phyloP scores from a whole-genome alignment of 1,140 invertebrate species.

The Pogonus chalceus region DNA sequence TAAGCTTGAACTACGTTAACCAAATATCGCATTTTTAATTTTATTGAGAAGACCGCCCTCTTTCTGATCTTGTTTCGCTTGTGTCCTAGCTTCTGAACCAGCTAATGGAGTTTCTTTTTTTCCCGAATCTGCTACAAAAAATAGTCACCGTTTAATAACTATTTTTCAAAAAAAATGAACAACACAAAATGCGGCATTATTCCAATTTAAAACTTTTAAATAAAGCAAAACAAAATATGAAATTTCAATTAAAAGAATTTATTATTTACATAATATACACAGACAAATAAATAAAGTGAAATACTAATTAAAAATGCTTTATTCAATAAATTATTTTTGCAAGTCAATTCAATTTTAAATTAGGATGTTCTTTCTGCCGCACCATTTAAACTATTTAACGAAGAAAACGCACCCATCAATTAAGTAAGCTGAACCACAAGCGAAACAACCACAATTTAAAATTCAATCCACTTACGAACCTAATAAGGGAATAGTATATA shows the following conservation, averaged over 20 bases:
- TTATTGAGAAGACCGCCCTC: slow-evolving; percentile 44
- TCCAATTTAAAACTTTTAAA: neutral
- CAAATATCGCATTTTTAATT: slow-evolving; percentile 56
- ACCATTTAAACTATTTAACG: too few species aligned
- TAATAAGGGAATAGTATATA: neutral
- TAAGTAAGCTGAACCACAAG: slow-evolving; percentile 1
- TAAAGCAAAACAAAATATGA: too few species aligned
- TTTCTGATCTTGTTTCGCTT: slow-evolving; percentile 36
- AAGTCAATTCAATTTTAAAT: too few species aligned
- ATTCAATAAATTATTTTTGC: too few species aligned
- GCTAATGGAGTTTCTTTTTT: slow-evolving; percentile 32
- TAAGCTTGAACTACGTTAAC: slow-evolving; percentile 33
- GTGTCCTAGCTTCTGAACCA: slow-evolving; percentile 37
- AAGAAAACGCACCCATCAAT: slow-evolving; percentile 1
- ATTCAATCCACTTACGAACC: slow-evolving; percentile 8
- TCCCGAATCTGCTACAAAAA: slow-evolving; percentile 28
- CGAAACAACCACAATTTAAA: slow-evolving; percentile 10
- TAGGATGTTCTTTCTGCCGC: too few species aligned
- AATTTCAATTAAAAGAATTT: neutral
- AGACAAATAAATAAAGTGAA: too few species aligned
- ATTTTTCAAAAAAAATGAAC: neutral
- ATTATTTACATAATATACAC: too few species aligned
- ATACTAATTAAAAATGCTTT: too few species aligned
- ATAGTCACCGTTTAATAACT: slow-evolving; percentile 15
- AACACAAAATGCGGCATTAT: neutral